Evolutionary conservation across 2,113 vertebrate species (phyloP).

Genomic region (Brachionichthys hirsutus): DNA sequence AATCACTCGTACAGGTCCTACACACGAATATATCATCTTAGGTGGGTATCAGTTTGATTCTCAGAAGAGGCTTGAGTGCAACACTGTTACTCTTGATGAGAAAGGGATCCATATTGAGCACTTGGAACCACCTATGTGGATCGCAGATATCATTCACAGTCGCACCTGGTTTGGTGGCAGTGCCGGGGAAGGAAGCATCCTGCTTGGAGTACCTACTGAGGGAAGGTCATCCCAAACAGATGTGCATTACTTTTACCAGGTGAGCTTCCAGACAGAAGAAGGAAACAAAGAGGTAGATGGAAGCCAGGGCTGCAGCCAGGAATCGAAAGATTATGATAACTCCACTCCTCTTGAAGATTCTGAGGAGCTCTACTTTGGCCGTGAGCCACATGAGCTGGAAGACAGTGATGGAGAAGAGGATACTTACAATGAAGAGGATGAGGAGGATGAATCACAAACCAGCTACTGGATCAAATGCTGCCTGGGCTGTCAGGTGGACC

Average conservation of each 20-base stretch:
- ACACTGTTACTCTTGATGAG: slow-evolving; percentile 79
- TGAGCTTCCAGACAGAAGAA: slow-evolving; percentile 75
- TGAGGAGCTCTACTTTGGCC: slow-evolving; percentile 91
- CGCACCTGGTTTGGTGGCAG: slow-evolving; percentile 92
- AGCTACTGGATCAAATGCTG: slow-evolving; percentile 95
- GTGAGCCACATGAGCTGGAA: slow-evolving; percentile 83
- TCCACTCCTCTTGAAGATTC: slow-evolving; percentile 94
- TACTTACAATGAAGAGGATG: slow-evolving; percentile 91
- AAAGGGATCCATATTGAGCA: slow-evolving; percentile 83
- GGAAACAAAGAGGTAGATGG: slow-evolving; percentile 69
- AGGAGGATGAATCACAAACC: slow-evolving; percentile 91
- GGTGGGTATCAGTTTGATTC: slow-evolving; percentile 91
- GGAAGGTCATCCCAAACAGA: slow-evolving; percentile 82
- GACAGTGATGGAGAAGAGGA: slow-evolving; percentile 80
- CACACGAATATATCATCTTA: slow-evolving; percentile 85
- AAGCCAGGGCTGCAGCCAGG: slow-evolving; percentile 84
- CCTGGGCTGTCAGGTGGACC: slow-evolving; percentile 82
- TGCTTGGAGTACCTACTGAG: slow-evolving; percentile 90
- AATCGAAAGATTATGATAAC: slow-evolving; percentile 87
- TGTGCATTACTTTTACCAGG: slow-evolving; percentile 85
- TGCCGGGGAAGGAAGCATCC: slow-evolving; percentile 80
- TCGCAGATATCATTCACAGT: slow-evolving; percentile 88
- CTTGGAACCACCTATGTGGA: slow-evolving; percentile 84
- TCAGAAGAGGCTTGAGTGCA: slow-evolving; percentile 88
- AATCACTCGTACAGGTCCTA: slow-evolving; percentile 74